These are phyloP conservation scores for Drosophila recens DNA, from an alignment of 2,888 invertebrate species.

Conservation along the genomic window DNA sequence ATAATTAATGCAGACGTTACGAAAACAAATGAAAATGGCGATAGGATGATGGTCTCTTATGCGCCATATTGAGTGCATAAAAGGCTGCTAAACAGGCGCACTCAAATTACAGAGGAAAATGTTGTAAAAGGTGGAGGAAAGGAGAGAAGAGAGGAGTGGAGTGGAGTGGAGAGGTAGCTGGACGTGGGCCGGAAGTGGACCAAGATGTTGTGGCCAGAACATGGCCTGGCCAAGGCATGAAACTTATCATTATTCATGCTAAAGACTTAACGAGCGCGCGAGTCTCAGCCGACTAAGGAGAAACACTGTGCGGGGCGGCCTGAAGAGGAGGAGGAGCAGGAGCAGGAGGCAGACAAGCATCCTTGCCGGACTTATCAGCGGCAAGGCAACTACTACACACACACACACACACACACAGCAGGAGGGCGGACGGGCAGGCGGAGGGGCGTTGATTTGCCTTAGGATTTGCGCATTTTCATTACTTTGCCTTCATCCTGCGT, in stretches of 20 bases:
- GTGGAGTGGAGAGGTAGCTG: background rate
- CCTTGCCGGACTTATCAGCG: conserved; percentile 60
- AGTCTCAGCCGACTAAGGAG: conserved; percentile 14
- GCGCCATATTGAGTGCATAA: conserved; percentile 73
- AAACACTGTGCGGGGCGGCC: background rate
- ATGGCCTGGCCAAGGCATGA: conserved; percentile 44
- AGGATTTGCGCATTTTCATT: conserved; percentile 75
- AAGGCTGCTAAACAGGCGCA: conserved; percentile 64
- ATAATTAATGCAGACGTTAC: conserved; percentile 71
- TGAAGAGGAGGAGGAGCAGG: background rate
- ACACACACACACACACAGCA: conserved; percentile 55
- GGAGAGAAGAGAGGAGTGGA: background rate
- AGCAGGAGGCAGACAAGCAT: conserved; percentile 15
- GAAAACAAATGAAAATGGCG: conserved; percentile 63
- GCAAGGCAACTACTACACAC: conserved; percentile 64
- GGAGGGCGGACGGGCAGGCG: conserved; percentile 9
- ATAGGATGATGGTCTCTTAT: conserved; percentile 37
- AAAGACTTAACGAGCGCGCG: conserved; percentile 80
- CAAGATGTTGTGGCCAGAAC: conserved; percentile 58
- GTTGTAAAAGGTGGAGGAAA: background rate
- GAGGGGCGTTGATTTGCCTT: conserved; percentile 44
- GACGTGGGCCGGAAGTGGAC: conserved; percentile 56
- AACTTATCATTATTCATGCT: conserved; percentile 81
- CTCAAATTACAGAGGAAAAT: conserved; percentile 53
- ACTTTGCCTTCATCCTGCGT: conserved; percentile 41